These are phyloP conservation scores for Stratiomys singularior DNA, from an alignment of 2,888 invertebrate species.

Conservation along the genomic window DNA sequence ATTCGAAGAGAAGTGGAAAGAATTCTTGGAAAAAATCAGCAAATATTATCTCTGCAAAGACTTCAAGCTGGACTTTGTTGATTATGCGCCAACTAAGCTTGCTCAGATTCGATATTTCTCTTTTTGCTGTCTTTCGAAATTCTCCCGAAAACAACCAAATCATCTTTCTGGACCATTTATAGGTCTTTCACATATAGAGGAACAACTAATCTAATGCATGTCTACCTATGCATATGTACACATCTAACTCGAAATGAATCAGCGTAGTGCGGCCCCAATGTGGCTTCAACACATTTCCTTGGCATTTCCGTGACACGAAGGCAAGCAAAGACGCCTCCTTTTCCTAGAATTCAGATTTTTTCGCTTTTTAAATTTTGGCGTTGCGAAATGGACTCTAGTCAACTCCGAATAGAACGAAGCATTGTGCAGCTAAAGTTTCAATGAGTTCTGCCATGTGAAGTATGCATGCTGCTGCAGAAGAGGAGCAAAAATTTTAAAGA, in stretches of 20 bases:
- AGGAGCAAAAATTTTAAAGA: not conserved
- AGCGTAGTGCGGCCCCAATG: not conserved
- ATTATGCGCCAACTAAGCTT: too few species aligned
- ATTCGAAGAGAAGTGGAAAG: too few species aligned
- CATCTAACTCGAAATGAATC: not conserved
- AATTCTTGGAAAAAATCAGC: too few species aligned
- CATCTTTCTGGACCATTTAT: not conserved
- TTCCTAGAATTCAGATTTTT: conserved; percentile 37
- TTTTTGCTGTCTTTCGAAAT: too few species aligned
- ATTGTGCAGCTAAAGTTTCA: not conserved
- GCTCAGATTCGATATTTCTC: too few species aligned
- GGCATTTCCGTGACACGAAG: conserved; percentile 39
- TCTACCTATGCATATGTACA: not conserved
- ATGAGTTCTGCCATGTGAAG: conserved; percentile 6
- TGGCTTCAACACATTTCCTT: not conserved
- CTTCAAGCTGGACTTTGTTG: too few species aligned
- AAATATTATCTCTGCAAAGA: too few species aligned
- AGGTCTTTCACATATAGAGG: not conserved
- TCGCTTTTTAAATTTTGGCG: not conserved
- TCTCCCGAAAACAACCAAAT: not conserved
- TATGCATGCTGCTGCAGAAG: conserved; percentile 9
- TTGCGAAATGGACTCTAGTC: conserved; percentile 14
- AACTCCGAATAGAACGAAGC: not conserved
- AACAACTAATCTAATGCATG: conserved; percentile 1
- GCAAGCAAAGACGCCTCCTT: conserved; percentile 34